phyloP scores from a whole-genome alignment of 2,888 invertebrate genomes.

The Syrista parreyssii region DNA sequence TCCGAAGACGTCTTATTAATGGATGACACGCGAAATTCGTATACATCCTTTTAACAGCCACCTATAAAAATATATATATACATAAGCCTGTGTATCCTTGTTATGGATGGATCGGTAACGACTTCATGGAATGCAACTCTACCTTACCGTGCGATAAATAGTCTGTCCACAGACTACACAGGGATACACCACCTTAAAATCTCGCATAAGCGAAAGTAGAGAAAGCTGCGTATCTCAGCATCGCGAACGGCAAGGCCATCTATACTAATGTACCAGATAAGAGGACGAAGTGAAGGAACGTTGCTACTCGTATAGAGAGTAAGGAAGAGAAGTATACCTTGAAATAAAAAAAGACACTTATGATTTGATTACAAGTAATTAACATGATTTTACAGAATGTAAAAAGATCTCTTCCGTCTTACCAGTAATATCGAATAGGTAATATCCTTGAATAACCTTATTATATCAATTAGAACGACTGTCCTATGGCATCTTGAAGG shows the following conservation, averaged over 20 bases:
- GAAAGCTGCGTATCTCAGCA: constrained; percentile 48
- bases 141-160: constrained; percentile 7
- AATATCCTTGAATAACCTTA: neutral
- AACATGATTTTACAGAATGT: neutral
- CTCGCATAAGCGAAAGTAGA: constrained; percentile 64
- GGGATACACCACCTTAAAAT: constrained; percentile 47
- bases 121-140: neutral
- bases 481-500: neutral
- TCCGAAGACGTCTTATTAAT: neutral
- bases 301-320: neutral
- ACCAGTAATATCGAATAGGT: neutral
- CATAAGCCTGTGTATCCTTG: neutral
- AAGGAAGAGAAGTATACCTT: neutral
- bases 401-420: neutral
- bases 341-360: neutral
- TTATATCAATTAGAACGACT: neutral
- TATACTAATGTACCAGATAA: neutral
- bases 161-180: constrained; percentile 17
- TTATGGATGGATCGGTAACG: neutral
- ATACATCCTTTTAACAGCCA: neutral
- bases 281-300: neutral
- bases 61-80: neutral
- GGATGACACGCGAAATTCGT: neutral
- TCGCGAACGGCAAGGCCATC: constrained; percentile 11
- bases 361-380: neutral